Percentiles rank a stretch among this genome's conserved stretches.
Evolutionary conservation across 2,888 invertebrate genomes (phyloP).

Genomic region (Tetranychus piercei): DNA sequence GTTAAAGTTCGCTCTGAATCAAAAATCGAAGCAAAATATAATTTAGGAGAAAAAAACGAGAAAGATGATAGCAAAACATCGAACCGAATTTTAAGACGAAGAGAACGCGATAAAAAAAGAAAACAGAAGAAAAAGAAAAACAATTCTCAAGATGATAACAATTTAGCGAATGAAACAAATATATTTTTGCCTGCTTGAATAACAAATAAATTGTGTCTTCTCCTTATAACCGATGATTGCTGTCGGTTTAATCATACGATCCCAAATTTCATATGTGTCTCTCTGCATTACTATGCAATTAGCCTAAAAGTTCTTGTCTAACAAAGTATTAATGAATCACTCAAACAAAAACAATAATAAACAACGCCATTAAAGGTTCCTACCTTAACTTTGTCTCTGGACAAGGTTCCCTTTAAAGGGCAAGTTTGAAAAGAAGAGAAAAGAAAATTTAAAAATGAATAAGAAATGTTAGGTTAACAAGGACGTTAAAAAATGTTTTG

Average conservation of each 20-base stretch:
- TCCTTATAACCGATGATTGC: background rate
- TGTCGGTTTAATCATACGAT: no score
- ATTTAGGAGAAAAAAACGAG: background rate
- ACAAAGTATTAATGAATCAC: background rate
- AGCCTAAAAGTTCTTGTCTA: no score
- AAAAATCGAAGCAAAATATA: background rate
- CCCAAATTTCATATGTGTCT: no score
- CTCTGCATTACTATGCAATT: no score
- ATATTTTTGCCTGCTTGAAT: background rate
- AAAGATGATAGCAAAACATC: background rate
- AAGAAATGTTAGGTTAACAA: background rate
- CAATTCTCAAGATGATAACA: background rate
- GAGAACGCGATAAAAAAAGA: conserved; percentile 1
- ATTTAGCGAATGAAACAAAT: background rate
- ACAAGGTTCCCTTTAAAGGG: conserved; percentile 13
- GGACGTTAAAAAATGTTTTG: background rate
- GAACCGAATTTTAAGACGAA: background rate
- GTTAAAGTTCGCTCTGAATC: background rate
- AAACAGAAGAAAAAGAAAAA: background rate
- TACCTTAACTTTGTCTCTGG: conserved; percentile 17
- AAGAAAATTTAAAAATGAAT: conserved; percentile 1
- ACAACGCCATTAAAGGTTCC: conserved; percentile 6
- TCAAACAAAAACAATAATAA: conserved; percentile 14
- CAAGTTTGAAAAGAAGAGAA: conserved; percentile 4
- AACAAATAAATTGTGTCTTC: background rate